Conservation (phyloP, 1,140 invertebrate species). For the Oreohelix idahoensis region DNA sequence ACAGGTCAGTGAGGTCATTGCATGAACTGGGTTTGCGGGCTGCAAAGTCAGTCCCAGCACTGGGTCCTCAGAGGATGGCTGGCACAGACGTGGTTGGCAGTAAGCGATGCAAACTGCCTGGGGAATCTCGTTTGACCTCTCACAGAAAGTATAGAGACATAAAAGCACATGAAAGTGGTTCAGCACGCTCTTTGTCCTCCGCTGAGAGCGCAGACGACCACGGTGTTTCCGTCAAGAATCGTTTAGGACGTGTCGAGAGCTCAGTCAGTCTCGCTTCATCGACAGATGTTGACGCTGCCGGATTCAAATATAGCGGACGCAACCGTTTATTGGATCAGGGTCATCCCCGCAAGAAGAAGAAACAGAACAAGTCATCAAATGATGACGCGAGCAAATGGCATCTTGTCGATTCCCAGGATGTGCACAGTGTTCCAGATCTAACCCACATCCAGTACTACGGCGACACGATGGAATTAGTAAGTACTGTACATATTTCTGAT, state of each 20-base stretch:
- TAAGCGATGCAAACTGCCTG: background rate
- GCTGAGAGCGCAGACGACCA: background rate
- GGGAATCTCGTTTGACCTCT: background rate
- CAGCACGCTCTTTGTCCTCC: background rate
- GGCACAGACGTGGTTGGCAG: background rate
- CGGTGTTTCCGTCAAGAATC: background rate
- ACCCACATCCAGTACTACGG: background rate
- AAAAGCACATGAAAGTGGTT: background rate
- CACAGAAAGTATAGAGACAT: background rate
- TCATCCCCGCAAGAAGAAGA: background rate
- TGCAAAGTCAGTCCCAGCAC: slow-evolving; percentile 6
- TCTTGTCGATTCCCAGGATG: background rate
- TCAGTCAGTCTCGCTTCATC: background rate
- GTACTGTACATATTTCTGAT: background rate
- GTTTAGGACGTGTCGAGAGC: background rate
- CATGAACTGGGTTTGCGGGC: background rate
- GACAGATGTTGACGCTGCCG: background rate
- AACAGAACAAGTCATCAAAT: background rate
- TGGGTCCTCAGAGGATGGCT: background rate
- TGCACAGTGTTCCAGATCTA: background rate
- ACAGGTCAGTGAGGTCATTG: too few species aligned
- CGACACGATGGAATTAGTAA: slow-evolving; percentile 16
- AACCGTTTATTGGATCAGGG: background rate
- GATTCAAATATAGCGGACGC: background rate
- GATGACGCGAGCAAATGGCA: background rate